phyloP scores from a whole-genome alignment of 2,888 invertebrate genomes.

The Limenitis camilla region DNA sequence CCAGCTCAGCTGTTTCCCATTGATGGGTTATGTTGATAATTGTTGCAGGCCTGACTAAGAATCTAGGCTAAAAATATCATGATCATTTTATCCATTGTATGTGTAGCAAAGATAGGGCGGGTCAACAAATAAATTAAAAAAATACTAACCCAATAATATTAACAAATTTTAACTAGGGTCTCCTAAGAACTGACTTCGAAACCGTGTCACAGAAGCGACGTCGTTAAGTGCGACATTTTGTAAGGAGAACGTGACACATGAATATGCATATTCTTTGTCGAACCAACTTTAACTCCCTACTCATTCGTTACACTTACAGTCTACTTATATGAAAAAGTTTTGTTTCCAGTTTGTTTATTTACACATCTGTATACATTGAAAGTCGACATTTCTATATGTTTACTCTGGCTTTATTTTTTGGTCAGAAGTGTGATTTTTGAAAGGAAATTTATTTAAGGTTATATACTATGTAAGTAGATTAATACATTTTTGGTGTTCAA shows the following conservation, averaged over 20 bases:
- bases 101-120: no score
- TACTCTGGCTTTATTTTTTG: no score
- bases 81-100: no score
- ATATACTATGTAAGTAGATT: no score
- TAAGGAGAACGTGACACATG: constrained; percentile 53
- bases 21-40: no score
- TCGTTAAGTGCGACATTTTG: constrained; percentile 40
- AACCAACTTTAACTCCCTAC: constrained; percentile 44
- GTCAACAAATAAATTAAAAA: no score
- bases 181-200: constrained; percentile 37
- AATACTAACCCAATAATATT: constrained; percentile 24
- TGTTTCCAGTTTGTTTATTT: constrained; percentile 1
- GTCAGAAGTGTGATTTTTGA: no score
- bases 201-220: constrained; percentile 42
- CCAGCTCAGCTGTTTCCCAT: no score
- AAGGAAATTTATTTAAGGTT: no score
- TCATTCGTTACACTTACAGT: constrained; percentile 39
- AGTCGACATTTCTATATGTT: neutral
- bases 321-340: constrained; percentile 11
- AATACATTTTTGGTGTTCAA: no score
- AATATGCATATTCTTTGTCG: constrained; percentile 66
- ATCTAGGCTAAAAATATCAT: no score
- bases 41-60: no score
- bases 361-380: neutral
- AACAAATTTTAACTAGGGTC: constrained; percentile 44